A percentile compares a stretch with the other conserved stretches of the same genome.
These are phyloP conservation scores for Gila orcuttii DNA, from an alignment of 2,113 vertebrate genomes.

Conservation along the genomic window DNA sequence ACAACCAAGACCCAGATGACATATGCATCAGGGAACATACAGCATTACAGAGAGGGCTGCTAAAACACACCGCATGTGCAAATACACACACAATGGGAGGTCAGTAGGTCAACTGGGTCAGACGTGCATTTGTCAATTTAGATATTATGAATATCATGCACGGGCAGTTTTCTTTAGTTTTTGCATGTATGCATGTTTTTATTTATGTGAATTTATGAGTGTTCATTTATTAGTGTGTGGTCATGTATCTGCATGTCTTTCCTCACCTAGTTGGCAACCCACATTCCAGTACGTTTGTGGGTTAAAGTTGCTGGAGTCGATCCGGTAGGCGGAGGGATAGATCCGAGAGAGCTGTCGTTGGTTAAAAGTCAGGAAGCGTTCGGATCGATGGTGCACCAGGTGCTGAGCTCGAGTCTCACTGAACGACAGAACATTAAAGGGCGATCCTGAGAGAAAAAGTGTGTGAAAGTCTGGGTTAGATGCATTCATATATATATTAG, in stretches of 20 bases:
- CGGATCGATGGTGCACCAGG: slow-evolving; percentile 88
- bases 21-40: slow-evolving; percentile 27
- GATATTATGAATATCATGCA: background rate
- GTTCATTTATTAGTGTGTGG: background rate
- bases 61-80: slow-evolving; percentile 18
- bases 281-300: slow-evolving; percentile 95
- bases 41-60: background rate
- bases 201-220: background rate
- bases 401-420: slow-evolving; percentile 94
- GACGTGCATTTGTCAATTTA: background rate
- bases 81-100: background rate
- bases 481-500: too few species aligned
- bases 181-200: background rate
- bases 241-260: background rate
- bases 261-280: slow-evolving; percentile 91
- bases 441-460: slow-evolving; percentile 77
- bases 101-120: background rate
- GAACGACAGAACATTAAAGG: slow-evolving; percentile 92
- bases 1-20: slow-evolving; percentile 15
- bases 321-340: slow-evolving; percentile 95
- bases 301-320: slow-evolving; percentile 98
- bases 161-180: background rate
- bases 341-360: slow-evolving; percentile 94
- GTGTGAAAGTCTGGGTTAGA: background rate
- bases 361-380: slow-evolving; percentile 92